Conservation (phyloP, 2,113 vertebrate genomes). For the Bungarus multicinctus region DNA sequence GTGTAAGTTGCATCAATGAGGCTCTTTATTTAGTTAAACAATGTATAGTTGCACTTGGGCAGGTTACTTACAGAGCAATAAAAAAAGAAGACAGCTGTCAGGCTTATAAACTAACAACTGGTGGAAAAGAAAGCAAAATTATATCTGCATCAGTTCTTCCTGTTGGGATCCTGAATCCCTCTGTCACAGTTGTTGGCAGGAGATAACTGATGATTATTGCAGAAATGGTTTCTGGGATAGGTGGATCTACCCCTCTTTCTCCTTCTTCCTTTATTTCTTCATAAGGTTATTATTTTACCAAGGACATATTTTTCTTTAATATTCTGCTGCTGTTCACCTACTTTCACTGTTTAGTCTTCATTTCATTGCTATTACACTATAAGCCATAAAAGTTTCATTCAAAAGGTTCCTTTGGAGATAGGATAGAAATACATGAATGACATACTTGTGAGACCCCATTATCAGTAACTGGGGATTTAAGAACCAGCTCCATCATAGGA, state of each 20-base stretch:
- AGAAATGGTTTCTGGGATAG: not conserved
- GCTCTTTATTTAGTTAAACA: not conserved
- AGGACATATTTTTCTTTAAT: not conserved
- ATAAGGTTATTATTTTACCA: not conserved
- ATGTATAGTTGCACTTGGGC: not conserved
- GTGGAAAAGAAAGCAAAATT: not conserved
- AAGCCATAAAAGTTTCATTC: not conserved
- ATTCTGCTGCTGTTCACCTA: not conserved
- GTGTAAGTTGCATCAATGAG: not conserved
- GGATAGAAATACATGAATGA: not conserved
- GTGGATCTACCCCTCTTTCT: not conserved
- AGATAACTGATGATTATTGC: not conserved
- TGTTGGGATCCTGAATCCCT: not conserved
- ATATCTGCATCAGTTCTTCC: not conserved
- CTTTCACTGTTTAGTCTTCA: not conserved
- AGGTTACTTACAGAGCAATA: not conserved
- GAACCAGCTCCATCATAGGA: not conserved
- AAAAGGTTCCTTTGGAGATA: not conserved
- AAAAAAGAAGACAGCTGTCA: not conserved
- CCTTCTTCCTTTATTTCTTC: not conserved
- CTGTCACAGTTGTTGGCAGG: not conserved
- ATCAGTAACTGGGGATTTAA: not conserved
- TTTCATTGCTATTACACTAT: not conserved
- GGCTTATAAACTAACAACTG: not conserved
- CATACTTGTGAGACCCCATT: not conserved